Percentiles rank a stretch among this genome's conserved stretches.
Conservation (phyloP, 2,113 vertebrate genomes). For the Tychaedon coryphoeus region DNA sequence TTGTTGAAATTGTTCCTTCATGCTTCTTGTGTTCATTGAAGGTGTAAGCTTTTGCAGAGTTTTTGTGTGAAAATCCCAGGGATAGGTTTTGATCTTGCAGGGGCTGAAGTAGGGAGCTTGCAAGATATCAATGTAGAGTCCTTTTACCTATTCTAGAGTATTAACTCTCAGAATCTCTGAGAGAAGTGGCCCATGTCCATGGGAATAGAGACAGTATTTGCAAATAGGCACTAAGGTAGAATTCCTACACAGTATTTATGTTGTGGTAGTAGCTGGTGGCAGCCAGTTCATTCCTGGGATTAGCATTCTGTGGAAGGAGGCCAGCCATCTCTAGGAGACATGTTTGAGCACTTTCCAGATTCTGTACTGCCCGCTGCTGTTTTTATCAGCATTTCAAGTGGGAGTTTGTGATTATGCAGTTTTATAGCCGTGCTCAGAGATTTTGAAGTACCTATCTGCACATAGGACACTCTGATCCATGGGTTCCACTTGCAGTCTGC, state of each 20-base stretch:
- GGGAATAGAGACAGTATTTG: not conserved
- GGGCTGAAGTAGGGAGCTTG: fast-evolving
- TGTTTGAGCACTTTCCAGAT: fast-evolving
- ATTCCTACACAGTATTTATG: not conserved
- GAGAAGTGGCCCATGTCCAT: fast-evolving
- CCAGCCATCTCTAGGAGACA: not conserved
- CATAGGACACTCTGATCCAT: not conserved
- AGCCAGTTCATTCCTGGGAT: not conserved
- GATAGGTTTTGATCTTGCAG: not conserved
- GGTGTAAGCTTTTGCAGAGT: not conserved
- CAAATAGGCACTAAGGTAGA: not conserved
- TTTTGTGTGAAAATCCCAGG: not conserved
- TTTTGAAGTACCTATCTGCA: not conserved
- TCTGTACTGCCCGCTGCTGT: not conserved
- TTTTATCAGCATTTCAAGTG: not conserved
- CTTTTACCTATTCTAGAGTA: not conserved
- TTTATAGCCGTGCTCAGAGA: not conserved
- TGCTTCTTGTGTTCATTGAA: not conserved
- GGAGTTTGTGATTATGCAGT: not conserved
- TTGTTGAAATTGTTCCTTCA: not conserved
- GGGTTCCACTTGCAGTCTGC: not conserved
- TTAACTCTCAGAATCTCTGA: not conserved
- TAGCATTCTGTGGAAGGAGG: not conserved
- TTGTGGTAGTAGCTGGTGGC: not conserved
- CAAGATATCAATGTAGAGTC: not conserved